Base-by-base conservation (phyloP, 2,113 vertebrate genomes). In the Lipophrys pholis region DNA sequence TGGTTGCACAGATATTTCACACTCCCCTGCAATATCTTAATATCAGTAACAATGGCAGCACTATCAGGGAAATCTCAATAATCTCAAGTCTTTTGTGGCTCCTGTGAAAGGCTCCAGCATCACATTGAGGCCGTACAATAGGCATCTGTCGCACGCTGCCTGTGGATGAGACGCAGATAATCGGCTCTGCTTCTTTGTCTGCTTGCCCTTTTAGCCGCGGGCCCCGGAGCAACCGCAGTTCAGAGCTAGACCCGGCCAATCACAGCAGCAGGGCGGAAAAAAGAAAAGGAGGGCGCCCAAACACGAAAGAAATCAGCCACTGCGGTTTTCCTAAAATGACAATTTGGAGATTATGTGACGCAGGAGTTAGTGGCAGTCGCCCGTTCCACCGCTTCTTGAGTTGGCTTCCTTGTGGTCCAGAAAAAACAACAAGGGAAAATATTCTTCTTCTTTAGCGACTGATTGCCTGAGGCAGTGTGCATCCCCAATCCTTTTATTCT, bases 131-230 rank as follows among this genome's bases (percentile, higher is more conserved):
- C 80, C 21, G 1, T 41, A 86, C 84, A 89, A 89, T 83, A 48
- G 62, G 49, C 38, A 40, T 71, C 69, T 80, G 72, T 74, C 49
- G 75, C 55, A 65, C 11, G 72, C 71, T 62, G 82, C 82, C 84
- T 79, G 72, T 55, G 84, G 86, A 82, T 81, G 84, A 80, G 82
- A 77, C 80, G 16, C 70, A 79, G 83, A 87, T 88, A 85, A 87
- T 89, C 77, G 73, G 69, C 89, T 88, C 78, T 76, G 56, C 49
- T 77, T 86, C 76, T 87, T 90, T 89, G 86, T 90, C 68, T 61
- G 59, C 1, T 51, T 82, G 85, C 78, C 86, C 86, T 90, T 90
- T 90, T 86, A 82, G 86, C 81, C 79, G 65, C 69, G 78, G 79
- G 77, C 81, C 75, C 21, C 46, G 11, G 70, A 69, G 83, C 83